Base-by-base conservation (phyloP, 2,888 invertebrate genomes). In the Carabus problematicus region DNA sequence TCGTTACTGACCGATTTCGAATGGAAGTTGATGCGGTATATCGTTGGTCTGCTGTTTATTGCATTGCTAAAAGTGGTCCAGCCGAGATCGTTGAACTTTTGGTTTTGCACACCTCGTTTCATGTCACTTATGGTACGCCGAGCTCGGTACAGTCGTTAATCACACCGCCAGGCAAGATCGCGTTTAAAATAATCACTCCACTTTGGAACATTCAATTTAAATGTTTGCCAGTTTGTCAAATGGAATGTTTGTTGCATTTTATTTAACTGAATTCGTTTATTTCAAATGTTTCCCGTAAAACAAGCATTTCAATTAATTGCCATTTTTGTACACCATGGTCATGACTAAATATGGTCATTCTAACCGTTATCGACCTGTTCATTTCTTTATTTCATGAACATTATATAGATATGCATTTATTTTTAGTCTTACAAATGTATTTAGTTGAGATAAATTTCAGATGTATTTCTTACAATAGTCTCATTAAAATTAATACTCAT, bases 1-100 rank as follows among this genome's bases (percentile, higher is more conserved):
- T 29, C 1, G 40, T 62, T 47, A 39, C 39, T 12, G n/a, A 39
- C 29, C 49, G 3, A 8, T 11, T 12, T 19, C 12, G 19, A 56
- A 62, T 62, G 39, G 49, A 62, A 7, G 14, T 47, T 45, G 39
- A 29, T 3, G n/a, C 12, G n/a, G 7, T 39, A 47, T 14, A 47
- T 11, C 4, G 12, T 47, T 62, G 62, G 62, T n/a, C 29, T 14
- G 40, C 62, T 62, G 49, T 52, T 39, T 47, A 49, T 18, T 62
- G 62, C 62, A 62, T 47, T 62, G 52, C 62, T 62, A 62, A 62
- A 62, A 62, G 62, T 62, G 62, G 62, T 62, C 49, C 62, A 62
- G 18, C 39, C 29, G 39, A 62, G 62, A 62, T 62, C 62, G 62
- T 62, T 62, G 62, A 62, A 62, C 62, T 62, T 62, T 62, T 47